Percentiles rank a stretch among this genome's conserved stretches.
Conservation (phyloP, 2,113 vertebrate genomes). For the Solea solea region DNA sequence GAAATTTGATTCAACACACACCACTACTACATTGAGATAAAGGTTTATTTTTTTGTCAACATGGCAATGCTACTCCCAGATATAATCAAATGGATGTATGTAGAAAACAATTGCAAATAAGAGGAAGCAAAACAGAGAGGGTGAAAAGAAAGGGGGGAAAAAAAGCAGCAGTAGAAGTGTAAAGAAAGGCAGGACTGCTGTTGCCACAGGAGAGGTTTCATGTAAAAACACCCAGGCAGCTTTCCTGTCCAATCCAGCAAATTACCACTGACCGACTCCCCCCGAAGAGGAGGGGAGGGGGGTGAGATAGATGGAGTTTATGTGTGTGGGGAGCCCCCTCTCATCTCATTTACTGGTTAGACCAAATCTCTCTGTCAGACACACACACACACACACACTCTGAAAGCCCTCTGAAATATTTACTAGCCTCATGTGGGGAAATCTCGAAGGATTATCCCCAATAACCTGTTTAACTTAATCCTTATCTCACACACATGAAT, state of each 20-base stretch:
- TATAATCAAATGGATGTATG: no score
- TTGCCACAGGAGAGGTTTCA: constrained; percentile 58
- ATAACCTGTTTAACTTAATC: constrained; percentile 85
- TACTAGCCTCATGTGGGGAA: constrained; percentile 78
- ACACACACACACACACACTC: constrained; percentile 14
- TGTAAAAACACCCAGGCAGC: constrained; percentile 57
- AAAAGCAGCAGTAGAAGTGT: background rate
- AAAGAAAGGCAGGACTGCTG: constrained; percentile 38
- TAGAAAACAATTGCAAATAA: background rate
- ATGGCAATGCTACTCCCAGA: no score
- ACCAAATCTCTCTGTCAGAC: constrained; percentile 74
- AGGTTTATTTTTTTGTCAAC: no score
- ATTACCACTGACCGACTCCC: constrained; percentile 44
- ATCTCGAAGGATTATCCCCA: constrained; percentile 80
- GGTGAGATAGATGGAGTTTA: constrained; percentile 11
- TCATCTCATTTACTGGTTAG: constrained; percentile 78
- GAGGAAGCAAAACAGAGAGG: background rate
- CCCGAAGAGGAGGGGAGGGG: constrained; percentile 24
- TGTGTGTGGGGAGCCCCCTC: constrained; percentile 32
- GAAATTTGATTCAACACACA: no score
- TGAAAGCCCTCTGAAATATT: constrained; percentile 72
- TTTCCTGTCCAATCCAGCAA: constrained; percentile 67
- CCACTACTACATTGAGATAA: no score
- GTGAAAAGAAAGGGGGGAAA: background rate
- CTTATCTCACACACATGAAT: constrained; percentile 81